Conservation (phyloP, 2,113 vertebrate genomes). For the Xyrauchen texanus region DNA sequence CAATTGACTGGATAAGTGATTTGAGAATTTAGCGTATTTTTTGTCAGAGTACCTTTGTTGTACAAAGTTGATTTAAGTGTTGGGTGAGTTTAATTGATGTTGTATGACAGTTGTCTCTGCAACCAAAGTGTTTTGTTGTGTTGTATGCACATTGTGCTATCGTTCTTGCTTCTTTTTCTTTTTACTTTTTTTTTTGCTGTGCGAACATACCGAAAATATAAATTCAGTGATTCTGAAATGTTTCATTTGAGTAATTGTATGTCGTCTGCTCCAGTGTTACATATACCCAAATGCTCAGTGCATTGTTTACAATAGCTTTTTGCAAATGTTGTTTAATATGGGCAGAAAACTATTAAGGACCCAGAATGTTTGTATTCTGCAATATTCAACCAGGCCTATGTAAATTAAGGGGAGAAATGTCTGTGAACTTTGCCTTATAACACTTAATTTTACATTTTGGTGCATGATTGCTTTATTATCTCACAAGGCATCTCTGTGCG, state of each 20-base stretch:
- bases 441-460: neutral
- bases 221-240: slow-evolving; percentile 14
- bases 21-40: slow-evolving; percentile 40
- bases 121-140: slow-evolving; percentile 48
- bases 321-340: slow-evolving; percentile 8
- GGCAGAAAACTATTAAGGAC: slow-evolving; percentile 20
- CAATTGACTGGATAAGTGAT: slow-evolving; percentile 52
- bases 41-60: slow-evolving; percentile 63
- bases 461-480: slow-evolving; percentile 12
- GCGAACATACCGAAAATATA: neutral
- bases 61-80: slow-evolving; percentile 56
- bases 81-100: slow-evolving; percentile 19
- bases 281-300: slow-evolving; percentile 7
- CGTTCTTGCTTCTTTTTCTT: neutral
- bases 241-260: neutral
- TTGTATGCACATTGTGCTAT: slow-evolving; percentile 6
- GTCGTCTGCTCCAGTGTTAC: slow-evolving; percentile 19
- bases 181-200: slow-evolving; percentile 16
- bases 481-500: too few relatives aligned
- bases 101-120: slow-evolving; percentile 23
- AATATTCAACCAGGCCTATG: slow-evolving; percentile 22
- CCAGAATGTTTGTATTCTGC: slow-evolving; percentile 37
- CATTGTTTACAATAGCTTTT: slow-evolving; percentile 21
- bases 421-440: slow-evolving; percentile 35
- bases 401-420: neutral